These are phyloP conservation scores for Pampusana beccarii DNA, from an alignment of 2,113 vertebrate genomes.

Conservation along the genomic window DNA sequence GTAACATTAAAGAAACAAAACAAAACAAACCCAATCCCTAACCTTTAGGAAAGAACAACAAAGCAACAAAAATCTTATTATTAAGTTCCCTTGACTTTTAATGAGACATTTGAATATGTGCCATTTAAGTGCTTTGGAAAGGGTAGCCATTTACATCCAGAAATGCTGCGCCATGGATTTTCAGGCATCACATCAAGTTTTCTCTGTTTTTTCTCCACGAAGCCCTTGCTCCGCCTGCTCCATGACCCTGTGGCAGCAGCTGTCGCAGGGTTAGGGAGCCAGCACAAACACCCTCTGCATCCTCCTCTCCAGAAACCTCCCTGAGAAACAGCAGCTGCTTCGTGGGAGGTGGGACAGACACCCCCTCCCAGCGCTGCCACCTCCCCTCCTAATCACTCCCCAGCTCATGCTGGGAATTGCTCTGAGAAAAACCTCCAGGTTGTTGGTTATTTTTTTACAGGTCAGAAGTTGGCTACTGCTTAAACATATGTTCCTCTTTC, in stretches of 20 bases:
- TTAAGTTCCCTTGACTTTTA: constrained; percentile 8
- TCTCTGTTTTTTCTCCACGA: not conserved
- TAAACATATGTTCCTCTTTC: constrained; percentile 41
- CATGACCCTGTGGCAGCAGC: not conserved
- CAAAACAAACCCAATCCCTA: not conserved
- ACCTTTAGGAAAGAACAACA: constrained; percentile 15
- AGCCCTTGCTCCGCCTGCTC: not conserved
- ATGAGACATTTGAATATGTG: not conserved
- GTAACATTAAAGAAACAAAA: constrained; percentile 32
- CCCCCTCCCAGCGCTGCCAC: not conserved
- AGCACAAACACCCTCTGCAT: not conserved
- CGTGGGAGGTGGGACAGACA: not conserved
- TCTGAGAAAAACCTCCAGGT: not conserved
- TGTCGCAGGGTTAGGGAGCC: not conserved
- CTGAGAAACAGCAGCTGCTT: not conserved
- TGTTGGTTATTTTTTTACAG: not conserved
- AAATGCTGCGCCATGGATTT: not conserved
- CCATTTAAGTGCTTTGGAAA: not conserved
- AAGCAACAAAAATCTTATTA: not conserved
- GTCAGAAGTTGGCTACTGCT: constrained; percentile 43
- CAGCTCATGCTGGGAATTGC: not conserved
- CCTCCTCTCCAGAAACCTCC: not conserved
- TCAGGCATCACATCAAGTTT: accelerated
- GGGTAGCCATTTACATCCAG: not conserved
- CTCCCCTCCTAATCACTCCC: not conserved